Evolutionary conservation across 2,113 vertebrate species (phyloP).

Genomic region (Phalacrocorax aristotelis): DNA sequence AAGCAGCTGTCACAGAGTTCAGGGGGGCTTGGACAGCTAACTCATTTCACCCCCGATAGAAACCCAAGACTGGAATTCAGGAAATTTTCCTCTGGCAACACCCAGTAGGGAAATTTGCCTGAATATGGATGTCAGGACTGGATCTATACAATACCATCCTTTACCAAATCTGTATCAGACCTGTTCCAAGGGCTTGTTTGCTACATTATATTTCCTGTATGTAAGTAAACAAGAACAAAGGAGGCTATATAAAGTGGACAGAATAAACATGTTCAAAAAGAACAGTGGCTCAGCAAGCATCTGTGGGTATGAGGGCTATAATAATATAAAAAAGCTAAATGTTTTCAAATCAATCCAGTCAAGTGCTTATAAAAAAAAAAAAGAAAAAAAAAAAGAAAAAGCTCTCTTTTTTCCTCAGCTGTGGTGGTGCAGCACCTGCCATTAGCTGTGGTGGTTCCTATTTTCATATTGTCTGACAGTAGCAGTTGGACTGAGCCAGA

Average conservation of each 20-base stretch:
- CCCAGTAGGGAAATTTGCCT: background rate
- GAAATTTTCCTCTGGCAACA: background rate
- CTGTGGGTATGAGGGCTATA: background rate
- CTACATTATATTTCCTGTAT: background rate
- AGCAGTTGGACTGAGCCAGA: conserved; percentile 85
- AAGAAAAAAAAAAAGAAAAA: background rate
- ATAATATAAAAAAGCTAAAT: conserved; percentile 18
- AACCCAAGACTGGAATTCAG: background rate
- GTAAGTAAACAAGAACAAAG: background rate
- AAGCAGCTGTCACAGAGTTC: background rate
- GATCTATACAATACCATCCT: background rate
- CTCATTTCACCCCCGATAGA: background rate
- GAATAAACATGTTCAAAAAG: background rate
- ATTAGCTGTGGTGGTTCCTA: conserved; percentile 85
- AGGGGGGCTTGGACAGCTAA: background rate
- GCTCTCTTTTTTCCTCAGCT: conserved; percentile 48
- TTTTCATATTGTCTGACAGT: conserved; percentile 90
- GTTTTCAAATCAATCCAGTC: conserved; percentile 6
- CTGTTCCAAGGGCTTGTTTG: background rate
- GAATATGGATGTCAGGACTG: background rate
- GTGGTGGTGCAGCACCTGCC: conserved; percentile 81
- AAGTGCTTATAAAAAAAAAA: background rate
- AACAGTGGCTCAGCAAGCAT: background rate
- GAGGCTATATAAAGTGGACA: background rate
- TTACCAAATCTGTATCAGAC: background rate